Evolutionary conservation across 2,888 invertebrate species (phyloP).

Genomic region (Pterostichus madidus): DNA sequence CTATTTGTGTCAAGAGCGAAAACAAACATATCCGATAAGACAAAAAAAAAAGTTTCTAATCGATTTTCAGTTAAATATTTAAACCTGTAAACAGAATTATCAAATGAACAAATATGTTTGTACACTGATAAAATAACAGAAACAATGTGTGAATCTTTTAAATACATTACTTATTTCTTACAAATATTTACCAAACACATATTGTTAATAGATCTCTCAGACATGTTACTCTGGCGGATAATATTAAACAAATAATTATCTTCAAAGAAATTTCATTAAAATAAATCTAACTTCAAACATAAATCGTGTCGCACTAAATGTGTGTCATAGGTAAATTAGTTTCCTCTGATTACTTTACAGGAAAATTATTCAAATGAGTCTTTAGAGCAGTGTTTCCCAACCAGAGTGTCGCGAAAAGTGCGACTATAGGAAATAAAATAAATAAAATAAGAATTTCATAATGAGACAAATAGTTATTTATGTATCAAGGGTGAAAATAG

Average conservation of each 20-base stretch:
- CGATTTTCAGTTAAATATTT: conserved; percentile 21
- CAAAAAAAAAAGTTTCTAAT: conserved; percentile 4
- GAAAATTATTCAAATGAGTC: too few relatives aligned
- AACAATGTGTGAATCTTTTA: not conserved
- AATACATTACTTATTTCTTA: conserved; percentile 23
- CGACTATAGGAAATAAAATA: too few relatives aligned
- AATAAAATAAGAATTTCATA: too few relatives aligned
- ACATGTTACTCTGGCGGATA: not conserved
- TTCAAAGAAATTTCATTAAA: too few relatives aligned
- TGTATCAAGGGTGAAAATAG: too few relatives aligned
- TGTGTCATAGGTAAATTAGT: too few relatives aligned
- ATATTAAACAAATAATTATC: not conserved
- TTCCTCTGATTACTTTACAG: too few relatives aligned
- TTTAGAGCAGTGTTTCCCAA: too few relatives aligned
- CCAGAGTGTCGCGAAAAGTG: too few relatives aligned
- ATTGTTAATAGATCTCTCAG: not conserved
- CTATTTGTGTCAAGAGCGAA: conserved; percentile 20
- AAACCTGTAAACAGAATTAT: conserved; percentile 9
- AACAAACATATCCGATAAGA: conserved; percentile 37
- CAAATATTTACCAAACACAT: conserved; percentile 6
- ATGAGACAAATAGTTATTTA: too few relatives aligned
- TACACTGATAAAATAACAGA: not conserved
- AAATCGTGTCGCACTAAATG: too few relatives aligned
- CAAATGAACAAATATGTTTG: not conserved
- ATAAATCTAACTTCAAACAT: too few relatives aligned